Base-by-base conservation (phyloP, 1,140 invertebrate genomes). In the Drosophila pseudoobscura region DNA sequence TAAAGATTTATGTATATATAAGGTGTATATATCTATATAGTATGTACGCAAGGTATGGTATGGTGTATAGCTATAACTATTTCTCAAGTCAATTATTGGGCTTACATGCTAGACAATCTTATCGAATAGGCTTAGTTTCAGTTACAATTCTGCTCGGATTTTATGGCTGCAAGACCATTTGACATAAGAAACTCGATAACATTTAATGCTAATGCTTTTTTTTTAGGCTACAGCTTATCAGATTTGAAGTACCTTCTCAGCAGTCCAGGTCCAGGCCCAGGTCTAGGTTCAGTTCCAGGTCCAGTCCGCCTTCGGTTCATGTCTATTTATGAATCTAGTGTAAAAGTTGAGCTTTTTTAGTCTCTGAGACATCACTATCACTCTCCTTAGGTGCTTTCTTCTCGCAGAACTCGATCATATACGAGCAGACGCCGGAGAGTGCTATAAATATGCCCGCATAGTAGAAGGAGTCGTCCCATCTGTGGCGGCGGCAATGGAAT, bases 381-480 rank as follows among this genome's bases (percentile, higher is more conserved):
- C 84, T 91, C 80, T 82, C 89, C 72, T 85, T 90, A 39, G 74
- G 62, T 54, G 76, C 54, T 53, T 79, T 80, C 55, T 88, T 89
- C 61, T 89, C 74, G 41, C 88, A 90, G 54, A 89, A 80, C 59
- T 90, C 91, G 49, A 91, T 88, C 61, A 90, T 56, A 77, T 91
- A 91, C 51, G 90, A 87, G 59, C 98, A 94, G 17, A 95, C 75
- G 4, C 97, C 98, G 58, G 97, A 98, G 15, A 98, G 65, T 41
- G 94, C 94, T 59, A 98, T 96, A 92, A 97, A 97, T 45, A 96
- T 93, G 4, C 97, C 97, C 20, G 96, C 96, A 58, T 96, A 91
- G 92, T 97, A 97, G 92, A 98, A 98, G 0, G 97, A 54, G 53
- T 91, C 71, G 55, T 91, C 89, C 91, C 91, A 91, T 71, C 91